Evolutionary conservation across 1,140 invertebrate genomes (phyloP), one percentile per base, ranked within the genome.

Genomic region (Reticulitermes speratus): DNA sequence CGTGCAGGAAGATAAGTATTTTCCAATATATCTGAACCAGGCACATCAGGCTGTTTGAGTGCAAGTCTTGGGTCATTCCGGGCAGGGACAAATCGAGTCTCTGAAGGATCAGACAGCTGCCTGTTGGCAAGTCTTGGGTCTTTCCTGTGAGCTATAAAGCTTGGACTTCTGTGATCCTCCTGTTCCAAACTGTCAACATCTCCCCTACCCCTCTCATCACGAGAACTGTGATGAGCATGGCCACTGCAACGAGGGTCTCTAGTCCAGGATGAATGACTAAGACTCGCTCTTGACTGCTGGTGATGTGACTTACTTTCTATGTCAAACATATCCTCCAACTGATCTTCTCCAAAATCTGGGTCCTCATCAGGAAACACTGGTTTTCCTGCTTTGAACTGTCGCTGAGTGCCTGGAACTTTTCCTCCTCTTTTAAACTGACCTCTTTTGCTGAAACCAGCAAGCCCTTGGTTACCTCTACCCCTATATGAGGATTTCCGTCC

Each of bases 1-100:
- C 65, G 25, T 30, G n/a, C 65, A 75, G 65, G 83, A 44, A 32
- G 8, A 52, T 44, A 30, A 30, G 9, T 16, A 30, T 3, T 44
- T 11, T 84, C 83, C 16, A 32, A 44, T 1, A 25, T 25, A 9
- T 44, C 83, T n/a, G 65, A 75, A 44, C 44, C 32, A 11, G 83
- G 16, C 23, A 32, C 12, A 44, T 84, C 83, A 11, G 83, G 83
- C 48, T 52, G 44, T 11, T 84, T 44, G 8, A 30, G 44, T 25
- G 83, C 83, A 84, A 84, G 44, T 44, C 83, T 44, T 25, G 83
- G 83, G 32, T 84, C 83, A 52, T 84, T 84, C 32, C 83, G 21
- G 8, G 44, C 23, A 25, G 48, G 83, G 0, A 5, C 32, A 84
- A 84, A 84, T 30, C 83, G 83, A 11, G 83, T 11, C 25, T 75